Evolutionary conservation across 2,113 vertebrate genomes (phyloP).

Genomic region (Ceuthmochares aereus): DNA sequence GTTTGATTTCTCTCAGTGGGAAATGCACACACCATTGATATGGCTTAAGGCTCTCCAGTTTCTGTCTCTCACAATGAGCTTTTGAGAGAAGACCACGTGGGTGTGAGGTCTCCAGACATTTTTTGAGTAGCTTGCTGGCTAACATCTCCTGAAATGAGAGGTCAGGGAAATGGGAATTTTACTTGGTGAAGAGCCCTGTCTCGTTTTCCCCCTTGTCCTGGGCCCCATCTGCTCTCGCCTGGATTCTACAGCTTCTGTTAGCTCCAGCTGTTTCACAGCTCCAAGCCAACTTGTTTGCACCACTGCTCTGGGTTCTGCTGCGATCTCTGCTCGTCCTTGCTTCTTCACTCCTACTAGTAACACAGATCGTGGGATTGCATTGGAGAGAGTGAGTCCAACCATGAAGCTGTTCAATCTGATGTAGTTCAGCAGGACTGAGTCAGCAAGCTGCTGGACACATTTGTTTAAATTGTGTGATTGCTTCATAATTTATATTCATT

Average conservation of each 20-base stretch:
- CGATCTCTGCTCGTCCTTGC: neutral
- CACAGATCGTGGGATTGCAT: too few species aligned
- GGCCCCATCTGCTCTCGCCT: neutral
- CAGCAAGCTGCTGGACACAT: neutral
- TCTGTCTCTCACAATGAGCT: neutral
- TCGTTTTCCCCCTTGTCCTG: neutral
- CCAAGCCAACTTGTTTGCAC: neutral
- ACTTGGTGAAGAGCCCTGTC: neutral
- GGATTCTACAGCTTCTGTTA: neutral
- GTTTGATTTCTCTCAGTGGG: slow-evolving; percentile 5
- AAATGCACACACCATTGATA: neutral
- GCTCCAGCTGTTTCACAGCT: neutral
- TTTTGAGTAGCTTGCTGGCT: slow-evolving; percentile 3
- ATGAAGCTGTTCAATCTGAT: neutral
- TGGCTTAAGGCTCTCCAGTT: neutral
- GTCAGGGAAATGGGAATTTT: neutral
- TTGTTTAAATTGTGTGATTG: neutral
- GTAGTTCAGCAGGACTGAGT: neutral
- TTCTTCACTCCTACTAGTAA: neutral
- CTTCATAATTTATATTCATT: neutral
- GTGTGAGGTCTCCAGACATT: neutral
- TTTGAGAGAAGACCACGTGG: neutral
- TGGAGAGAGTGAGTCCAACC: neutral
- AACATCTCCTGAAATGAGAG: neutral
- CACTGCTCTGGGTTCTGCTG: neutral